These are phyloP conservation scores for Pogonomyrmex californicus DNA, from an alignment of 1,140 invertebrate genomes.

Conservation along the genomic window DNA sequence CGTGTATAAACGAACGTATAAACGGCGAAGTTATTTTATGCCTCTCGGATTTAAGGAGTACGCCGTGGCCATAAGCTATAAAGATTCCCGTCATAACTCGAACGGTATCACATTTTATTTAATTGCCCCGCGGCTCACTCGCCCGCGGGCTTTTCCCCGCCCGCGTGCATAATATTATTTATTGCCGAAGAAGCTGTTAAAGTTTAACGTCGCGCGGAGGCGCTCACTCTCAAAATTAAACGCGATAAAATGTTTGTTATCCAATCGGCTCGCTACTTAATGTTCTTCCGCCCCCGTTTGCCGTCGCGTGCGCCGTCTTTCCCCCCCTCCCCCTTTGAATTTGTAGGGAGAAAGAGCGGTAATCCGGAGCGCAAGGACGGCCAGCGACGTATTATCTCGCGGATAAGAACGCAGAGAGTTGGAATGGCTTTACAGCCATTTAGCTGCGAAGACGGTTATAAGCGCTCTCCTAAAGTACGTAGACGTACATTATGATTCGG, in stretches of 20 bases:
- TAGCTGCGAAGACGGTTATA: conserved; percentile 39
- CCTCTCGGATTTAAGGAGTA: conserved; percentile 85
- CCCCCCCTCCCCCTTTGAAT: conserved; percentile 13
- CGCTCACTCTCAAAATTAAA: conserved; percentile 84
- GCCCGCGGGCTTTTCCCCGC: conserved; percentile 69
- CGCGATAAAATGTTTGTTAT: conserved; percentile 87
- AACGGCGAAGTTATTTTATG: conserved; percentile 78
- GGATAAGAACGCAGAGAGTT: conserved; percentile 65
- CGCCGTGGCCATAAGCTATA: conserved; percentile 85
- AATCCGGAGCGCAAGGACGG: conserved; percentile 41
- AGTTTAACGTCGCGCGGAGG: conserved; percentile 82
- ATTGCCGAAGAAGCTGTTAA: conserved; percentile 86
- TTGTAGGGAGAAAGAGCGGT: conserved; percentile 34
- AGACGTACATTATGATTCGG: conserved; percentile 24
- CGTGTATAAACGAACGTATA: conserved; percentile 37
- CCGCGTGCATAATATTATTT: conserved; percentile 86
- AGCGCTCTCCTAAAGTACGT: conserved; percentile 27
- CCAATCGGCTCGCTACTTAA: conserved; percentile 82
- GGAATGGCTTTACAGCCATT: conserved; percentile 56
- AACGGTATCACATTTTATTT: conserved; percentile 87
- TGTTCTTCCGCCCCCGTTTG: conserved; percentile 1
- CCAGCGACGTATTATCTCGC: conserved; percentile 61
- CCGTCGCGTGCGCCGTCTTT: conserved; percentile 25
- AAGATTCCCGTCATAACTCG: conserved; percentile 87
- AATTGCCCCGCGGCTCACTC: conserved; percentile 83